phyloP scores from a whole-genome alignment of 2,888 invertebrate genomes.

The Ctena decussata region DNA sequence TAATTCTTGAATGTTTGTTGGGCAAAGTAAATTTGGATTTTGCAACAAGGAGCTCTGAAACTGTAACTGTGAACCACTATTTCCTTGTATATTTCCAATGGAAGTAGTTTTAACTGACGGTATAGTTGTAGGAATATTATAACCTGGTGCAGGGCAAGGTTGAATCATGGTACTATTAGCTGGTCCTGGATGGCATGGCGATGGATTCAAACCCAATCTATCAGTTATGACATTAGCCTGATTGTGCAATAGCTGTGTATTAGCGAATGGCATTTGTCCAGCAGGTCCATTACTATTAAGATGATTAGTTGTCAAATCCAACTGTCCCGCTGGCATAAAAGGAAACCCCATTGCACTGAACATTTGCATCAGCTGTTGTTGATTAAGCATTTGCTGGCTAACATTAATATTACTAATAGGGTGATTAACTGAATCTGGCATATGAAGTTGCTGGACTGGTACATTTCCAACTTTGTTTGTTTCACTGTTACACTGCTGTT shows the following conservation, averaged over 20 bases:
- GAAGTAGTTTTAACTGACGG: background rate
- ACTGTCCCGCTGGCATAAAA: background rate
- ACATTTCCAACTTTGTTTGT: background rate
- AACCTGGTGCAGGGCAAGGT: background rate
- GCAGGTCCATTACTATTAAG: background rate
- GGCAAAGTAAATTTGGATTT: background rate
- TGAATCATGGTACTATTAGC: background rate
- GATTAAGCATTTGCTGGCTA: constrained; percentile 21
- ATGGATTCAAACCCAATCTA: background rate
- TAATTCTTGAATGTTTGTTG: background rate
- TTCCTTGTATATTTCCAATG: constrained; percentile 6
- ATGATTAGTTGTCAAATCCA: background rate
- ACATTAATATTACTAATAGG: background rate
- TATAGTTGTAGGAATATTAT: background rate
- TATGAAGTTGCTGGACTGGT: background rate
- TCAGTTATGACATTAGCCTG: background rate
- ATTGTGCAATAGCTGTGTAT: background rate
- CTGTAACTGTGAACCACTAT: background rate
- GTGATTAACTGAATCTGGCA: background rate
- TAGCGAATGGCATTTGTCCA: background rate
- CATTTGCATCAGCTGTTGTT: constrained; percentile 57
- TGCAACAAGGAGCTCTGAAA: background rate
- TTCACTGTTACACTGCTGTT: background rate
- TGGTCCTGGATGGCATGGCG: background rate
- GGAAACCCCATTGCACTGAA: constrained; percentile 21